Evolutionary conservation across 2,113 vertebrate genomes (phyloP).

Genomic region (Neotoma lepida): DNA sequence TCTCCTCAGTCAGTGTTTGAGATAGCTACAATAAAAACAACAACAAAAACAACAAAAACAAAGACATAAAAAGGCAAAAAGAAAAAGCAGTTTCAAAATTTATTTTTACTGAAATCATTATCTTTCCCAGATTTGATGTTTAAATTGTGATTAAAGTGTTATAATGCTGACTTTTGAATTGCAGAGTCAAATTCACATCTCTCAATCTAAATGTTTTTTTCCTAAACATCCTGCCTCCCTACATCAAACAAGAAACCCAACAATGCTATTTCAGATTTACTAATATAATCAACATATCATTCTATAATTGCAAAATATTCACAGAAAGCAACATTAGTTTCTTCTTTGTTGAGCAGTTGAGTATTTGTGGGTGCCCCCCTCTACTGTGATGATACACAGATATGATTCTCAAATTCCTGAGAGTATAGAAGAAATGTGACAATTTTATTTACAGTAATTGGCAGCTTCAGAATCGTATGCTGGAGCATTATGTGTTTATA

Average conservation of each 20-base stretch:
- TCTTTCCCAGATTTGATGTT: conserved; percentile 20
- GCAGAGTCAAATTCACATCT: conserved; percentile 16
- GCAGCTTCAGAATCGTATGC: background rate
- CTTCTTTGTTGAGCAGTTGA: background rate
- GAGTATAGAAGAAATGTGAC: background rate
- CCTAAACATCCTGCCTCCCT: background rate
- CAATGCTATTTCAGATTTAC: background rate
- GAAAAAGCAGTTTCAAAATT: background rate
- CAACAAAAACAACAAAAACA: background rate
- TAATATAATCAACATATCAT: background rate
- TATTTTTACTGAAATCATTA: conserved; percentile 48
- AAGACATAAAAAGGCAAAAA: background rate
- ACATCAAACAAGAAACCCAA: background rate
- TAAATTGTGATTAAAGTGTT: conserved; percentile 57
- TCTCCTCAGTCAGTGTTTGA: background rate
- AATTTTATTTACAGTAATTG: background rate
- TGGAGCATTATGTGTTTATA: background rate
- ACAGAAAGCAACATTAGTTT: background rate
- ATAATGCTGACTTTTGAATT: conserved; percentile 48
- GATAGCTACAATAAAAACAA: conserved; percentile 9
- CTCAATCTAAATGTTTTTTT: background rate
- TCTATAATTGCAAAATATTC: background rate
- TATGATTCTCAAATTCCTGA: background rate
- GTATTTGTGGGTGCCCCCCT: background rate
- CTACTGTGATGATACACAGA: background rate